Percentiles rank a stretch among this genome's conserved stretches.
phyloP scores from a whole-genome alignment of 2,113 vertebrate species.

The Campylomormyrus numenius region DNA sequence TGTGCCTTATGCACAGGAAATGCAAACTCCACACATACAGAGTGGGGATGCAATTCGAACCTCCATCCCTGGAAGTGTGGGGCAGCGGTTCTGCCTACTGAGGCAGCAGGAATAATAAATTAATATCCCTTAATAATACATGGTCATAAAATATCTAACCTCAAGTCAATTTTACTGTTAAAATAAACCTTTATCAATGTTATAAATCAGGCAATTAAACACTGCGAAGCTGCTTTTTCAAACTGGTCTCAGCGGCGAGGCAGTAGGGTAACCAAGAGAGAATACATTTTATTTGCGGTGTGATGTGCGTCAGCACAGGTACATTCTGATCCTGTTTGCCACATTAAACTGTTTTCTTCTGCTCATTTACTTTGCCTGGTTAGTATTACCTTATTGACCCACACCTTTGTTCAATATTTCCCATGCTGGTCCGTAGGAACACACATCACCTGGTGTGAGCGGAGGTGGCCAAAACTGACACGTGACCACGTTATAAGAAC shows the following conservation, averaged over 20 bases:
- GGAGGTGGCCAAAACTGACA: background rate
- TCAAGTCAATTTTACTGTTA: background rate
- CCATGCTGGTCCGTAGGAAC: background rate
- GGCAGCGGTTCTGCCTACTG: background rate
- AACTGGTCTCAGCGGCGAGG: background rate
- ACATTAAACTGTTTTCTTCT: background rate
- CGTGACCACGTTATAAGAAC: background rate
- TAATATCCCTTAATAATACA: background rate
- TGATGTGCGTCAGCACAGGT: background rate
- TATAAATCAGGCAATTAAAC: background rate
- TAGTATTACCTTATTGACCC: background rate
- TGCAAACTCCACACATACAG: background rate
- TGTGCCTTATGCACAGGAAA: background rate
- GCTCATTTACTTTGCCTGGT: background rate
- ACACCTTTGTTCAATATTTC: conserved; percentile 19
- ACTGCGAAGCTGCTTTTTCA: background rate
- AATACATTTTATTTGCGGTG: background rate
- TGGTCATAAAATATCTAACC: background rate
- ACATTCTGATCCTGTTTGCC: conserved; percentile 13
- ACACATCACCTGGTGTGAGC: background rate
- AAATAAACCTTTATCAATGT: background rate
- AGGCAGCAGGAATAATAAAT: background rate
- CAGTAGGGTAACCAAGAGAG: background rate
- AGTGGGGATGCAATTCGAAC: background rate
- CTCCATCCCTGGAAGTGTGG: background rate